Base-by-base conservation (phyloP, 2,797 vertebrate species). In the Argya squamiceps region DNA sequence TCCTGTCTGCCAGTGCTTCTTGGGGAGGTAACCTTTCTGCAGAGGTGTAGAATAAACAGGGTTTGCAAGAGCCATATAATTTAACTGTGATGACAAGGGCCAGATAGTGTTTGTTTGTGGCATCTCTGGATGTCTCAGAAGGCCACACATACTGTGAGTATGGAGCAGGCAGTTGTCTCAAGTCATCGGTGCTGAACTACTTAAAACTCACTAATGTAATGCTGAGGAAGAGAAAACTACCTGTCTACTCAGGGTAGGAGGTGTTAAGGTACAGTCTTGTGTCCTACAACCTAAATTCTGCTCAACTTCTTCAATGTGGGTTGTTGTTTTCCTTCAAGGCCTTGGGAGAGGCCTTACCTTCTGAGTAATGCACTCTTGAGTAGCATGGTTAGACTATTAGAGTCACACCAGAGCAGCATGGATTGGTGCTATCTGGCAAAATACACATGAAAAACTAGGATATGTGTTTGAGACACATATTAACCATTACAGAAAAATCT, bases 91-190 rank as follows among this genome's bases (percentile, higher is more conserved):
- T 19, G 46, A 8, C 4, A 39, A 32, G 6, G 32, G n/a, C 44
- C 49, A 70, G 14, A 14, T 26, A 39, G 10, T 11, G 20, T 67
- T 68, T 63, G 30, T 49, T 41, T 70, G 52, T 59, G 56, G 17
- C 27, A 44, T 39, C n/a, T 71, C 41, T 68, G 21, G 30, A 6
- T 68, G 10, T 46, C 34, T 68, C 12, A 41, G 60, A 68, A 83
- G 34, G 41, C 30, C 0, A 0, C 5, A 49, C 20, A 34, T 22
- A 60, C 17, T 1, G 5, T 37, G 20, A 15, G 4, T 30, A 4
- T 23, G 15, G 26, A 83, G 44, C 29, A 74, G 23, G 20, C 7
- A 9, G 15, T 10, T 85, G 18, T 47, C 44, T 52, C 3, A 6
- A 52, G 15, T 44, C 3, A 1, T 15, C 1, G 1, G 11, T 16